Conservation (phyloP, 2,888 invertebrate genomes). For the Trissonchulus latispiculum region DNA sequence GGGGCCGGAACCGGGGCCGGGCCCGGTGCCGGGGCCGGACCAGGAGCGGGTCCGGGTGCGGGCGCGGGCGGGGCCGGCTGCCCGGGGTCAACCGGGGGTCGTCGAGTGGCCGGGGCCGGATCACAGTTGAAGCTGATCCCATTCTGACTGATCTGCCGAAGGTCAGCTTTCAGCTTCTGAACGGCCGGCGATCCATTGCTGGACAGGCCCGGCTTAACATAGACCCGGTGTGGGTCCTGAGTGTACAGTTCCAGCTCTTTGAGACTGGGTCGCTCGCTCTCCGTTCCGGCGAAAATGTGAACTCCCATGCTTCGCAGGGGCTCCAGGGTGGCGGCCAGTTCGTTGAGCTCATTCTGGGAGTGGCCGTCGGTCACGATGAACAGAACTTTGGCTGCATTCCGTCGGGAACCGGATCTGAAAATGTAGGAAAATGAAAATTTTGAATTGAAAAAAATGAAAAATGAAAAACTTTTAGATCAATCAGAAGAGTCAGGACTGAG, state of each 20-base stretch:
- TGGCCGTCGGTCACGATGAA: slow-evolving; percentile 6
- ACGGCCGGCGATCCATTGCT: not conserved
- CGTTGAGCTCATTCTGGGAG: slow-evolving; percentile 6
- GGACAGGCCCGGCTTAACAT: not conserved
- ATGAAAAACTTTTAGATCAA: too few species aligned
- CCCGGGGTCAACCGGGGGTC: too few species aligned
- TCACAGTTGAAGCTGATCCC: not conserved
- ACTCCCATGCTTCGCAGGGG: not conserved
- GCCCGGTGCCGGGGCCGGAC: too few species aligned
- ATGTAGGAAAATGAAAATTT: not conserved
- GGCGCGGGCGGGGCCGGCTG: too few species aligned
- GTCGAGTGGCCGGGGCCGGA: too few species aligned
- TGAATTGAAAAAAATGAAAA: too few species aligned
- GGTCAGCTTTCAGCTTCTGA: not conserved
- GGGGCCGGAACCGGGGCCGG: too few species aligned
- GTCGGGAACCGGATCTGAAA: not conserved
- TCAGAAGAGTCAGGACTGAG: too few species aligned
- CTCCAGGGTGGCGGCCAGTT: not conserved
- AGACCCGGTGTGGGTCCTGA: not conserved
- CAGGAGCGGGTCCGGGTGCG: too few species aligned
- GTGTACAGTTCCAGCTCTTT: slow-evolving; percentile 3
- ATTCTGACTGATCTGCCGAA: not conserved
- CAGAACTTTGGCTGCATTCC: not conserved
- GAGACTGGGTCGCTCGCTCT: not conserved
- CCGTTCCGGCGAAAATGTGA: not conserved